Conservation (phyloP, 1,140 invertebrate genomes). For the Trichonephila clavipes region DNA sequence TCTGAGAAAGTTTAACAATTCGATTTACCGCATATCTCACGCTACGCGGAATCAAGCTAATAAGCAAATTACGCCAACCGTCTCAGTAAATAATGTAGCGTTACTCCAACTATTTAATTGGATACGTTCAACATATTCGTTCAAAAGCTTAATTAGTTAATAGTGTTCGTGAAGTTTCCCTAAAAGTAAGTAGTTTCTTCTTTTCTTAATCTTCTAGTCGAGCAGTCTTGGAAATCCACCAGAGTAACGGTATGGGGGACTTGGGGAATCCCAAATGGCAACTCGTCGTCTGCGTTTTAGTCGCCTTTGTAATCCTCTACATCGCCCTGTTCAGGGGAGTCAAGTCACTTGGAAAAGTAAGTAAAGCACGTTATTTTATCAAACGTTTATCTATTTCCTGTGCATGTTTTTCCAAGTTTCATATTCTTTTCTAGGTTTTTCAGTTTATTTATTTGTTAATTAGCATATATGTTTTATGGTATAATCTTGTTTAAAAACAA, state of each 20-base stretch:
- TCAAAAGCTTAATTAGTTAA: slow-evolving; percentile 33
- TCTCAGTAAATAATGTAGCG: slow-evolving; percentile 10
- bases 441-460: no score
- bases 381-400: not conserved
- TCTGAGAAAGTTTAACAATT: not conserved
- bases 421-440: no score
- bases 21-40: not conserved
- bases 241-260: slow-evolving; percentile 81
- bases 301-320: slow-evolving; percentile 83
- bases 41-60: not conserved
- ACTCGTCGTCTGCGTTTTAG: slow-evolving; percentile 81
- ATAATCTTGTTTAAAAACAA: no score
- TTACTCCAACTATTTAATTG: not conserved
- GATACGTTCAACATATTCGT: not conserved
- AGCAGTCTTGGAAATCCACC: slow-evolving; percentile 81
- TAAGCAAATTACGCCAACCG: not conserved
- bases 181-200: slow-evolving; percentile 66
- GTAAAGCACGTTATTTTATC: not conserved
- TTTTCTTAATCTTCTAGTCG: slow-evolving; percentile 78
- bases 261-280: slow-evolving; percentile 82
- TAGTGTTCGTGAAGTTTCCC: slow-evolving; percentile 56
- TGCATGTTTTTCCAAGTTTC: not conserved
- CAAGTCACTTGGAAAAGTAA: slow-evolving; percentile 83
- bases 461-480: no score
- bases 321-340: slow-evolving; percentile 84